Conservation (phyloP, 2,797 vertebrate species). For the Aselliscus stoliczkanus region DNA sequence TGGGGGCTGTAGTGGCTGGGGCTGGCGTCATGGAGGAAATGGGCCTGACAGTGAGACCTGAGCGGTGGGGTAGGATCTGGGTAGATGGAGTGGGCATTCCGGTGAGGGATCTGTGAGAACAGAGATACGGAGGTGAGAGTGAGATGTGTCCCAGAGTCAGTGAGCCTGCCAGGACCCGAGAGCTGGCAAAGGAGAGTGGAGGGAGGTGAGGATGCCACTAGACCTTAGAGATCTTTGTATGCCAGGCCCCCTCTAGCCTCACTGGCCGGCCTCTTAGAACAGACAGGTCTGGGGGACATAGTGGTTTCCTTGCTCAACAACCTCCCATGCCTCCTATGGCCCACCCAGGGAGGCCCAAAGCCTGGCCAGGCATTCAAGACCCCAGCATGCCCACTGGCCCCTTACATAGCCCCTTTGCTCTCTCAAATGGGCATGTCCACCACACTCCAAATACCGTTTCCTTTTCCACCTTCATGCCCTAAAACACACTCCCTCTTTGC, state of each 20-base stretch:
- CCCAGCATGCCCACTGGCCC: neutral
- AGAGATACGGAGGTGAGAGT: neutral
- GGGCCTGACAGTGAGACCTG: neutral
- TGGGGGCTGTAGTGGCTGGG: neutral
- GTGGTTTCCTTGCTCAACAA: neutral
- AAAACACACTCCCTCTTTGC: neutral
- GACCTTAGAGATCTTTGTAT: neutral
- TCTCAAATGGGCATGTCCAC: neutral
- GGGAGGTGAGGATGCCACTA: neutral
- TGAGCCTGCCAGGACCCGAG: neutral
- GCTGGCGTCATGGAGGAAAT: neutral
- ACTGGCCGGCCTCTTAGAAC: neutral
- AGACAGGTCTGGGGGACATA: neutral
- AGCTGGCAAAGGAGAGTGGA: neutral
- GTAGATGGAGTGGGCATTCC: too few species aligned
- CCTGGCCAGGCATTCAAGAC: neutral
- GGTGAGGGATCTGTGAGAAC: neutral
- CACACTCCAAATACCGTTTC: neutral
- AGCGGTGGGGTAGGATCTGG: neutral
- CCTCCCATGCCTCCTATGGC: neutral
- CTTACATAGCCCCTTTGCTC: neutral
- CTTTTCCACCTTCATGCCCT: neutral
- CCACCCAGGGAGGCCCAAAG: neutral
- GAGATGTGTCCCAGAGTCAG: neutral
- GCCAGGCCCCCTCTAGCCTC: neutral